Base-by-base conservation (phyloP, 1,140 invertebrate genomes). In the Panonychus citri region DNA sequence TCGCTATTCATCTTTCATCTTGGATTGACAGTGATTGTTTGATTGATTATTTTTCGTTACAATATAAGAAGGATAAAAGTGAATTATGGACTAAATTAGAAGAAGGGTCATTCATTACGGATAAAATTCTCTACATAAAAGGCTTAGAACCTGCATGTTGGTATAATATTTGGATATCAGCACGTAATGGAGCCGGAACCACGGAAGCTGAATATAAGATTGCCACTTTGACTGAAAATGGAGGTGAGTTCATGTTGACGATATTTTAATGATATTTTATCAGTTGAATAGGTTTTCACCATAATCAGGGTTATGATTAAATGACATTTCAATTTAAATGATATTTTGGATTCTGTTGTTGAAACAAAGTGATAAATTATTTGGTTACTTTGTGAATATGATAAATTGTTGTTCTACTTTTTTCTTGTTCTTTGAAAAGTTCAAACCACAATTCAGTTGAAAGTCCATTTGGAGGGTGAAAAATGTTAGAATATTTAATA, bases 141-240 rank as follows among this genome's bases (percentile, higher is more conserved):
- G 84, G 87, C 57, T 71, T 95, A 13, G 76, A 77, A 40, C 80
- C 88, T 0, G 83, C 79, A 17, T 85, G 83, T 0, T 81, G 81
- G 65, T 93, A 94, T 68, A 79, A 83, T 24, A 74, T 88, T 30
- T 77, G 80, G 58, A 81, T 94, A 52, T 84, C 81, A 1, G 88
- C 88, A 0, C 80, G 87, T 68, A 94, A 90, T 68, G 87, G 89
- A 67, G 88, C 88, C 0, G 89, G 90, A 0, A 83, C 82, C 49
- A 85, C 83, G 0, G 78, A 81, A 40, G 82, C 81, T 0, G 72
- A 84, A n/a, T 89, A 93, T 65, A 83, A 85, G 57, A 79, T 82
- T 66, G 74, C 72, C 37, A 82, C 81, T 15, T 68, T 77, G 40
- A 53, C 52, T 5, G 52, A 53, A 53, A 53, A 34, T 53, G 52